Evolutionary conservation across 2,113 vertebrate genomes (phyloP).

Genomic region (Actinemys pallida): DNA sequence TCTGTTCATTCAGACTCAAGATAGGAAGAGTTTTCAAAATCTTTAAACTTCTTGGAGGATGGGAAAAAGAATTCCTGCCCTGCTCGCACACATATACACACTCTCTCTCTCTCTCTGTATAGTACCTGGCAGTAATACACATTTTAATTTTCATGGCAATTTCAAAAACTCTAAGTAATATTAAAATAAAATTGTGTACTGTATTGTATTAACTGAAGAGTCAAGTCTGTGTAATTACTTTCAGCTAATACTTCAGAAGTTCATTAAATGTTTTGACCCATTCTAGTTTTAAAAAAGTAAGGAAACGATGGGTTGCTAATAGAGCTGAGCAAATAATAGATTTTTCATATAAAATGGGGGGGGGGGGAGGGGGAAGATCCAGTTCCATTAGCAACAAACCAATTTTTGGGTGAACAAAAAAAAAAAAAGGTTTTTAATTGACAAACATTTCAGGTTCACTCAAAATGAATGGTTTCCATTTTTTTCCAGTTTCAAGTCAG

Average conservation of each 20-base stretch:
- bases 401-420: neutral
- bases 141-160: neutral
- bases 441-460: neutral
- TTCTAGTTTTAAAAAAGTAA: neutral
- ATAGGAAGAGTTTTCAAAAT: neutral
- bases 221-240: slow-evolving; percentile 16
- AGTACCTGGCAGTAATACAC: neutral
- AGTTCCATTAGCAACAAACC: neutral
- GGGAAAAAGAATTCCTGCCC: neutral
- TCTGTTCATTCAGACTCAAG: neutral
- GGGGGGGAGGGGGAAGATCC: rapidly evolving
- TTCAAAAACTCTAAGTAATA: slow-evolving; percentile 9
- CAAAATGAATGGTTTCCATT: neutral
- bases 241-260: slow-evolving; percentile 12
- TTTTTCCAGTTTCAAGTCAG: neutral
- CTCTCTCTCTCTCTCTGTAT: neutral
- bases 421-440: neutral
- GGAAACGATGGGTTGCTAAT: neutral
- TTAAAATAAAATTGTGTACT: neutral
- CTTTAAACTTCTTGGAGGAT: neutral
- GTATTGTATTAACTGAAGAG: neutral
- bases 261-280: neutral
- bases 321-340: neutral
- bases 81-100: neutral
- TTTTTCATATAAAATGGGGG: neutral